Percentiles rank a stretch among this genome's conserved stretches.
These are phyloP conservation scores for Meloe dianella DNA, from an alignment of 2,888 invertebrate species.

Conservation along the genomic window DNA sequence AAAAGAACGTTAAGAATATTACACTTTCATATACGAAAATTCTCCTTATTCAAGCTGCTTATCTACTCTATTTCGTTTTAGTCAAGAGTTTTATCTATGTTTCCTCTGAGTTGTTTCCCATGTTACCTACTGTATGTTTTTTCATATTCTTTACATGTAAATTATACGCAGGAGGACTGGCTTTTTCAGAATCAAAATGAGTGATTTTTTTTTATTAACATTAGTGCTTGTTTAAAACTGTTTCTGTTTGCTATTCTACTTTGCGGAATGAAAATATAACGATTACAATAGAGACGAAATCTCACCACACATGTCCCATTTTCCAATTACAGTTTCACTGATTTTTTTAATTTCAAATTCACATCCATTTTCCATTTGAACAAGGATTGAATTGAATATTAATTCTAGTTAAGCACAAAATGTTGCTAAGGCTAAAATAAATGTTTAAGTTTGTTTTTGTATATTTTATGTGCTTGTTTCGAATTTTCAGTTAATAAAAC, in stretches of 20 bases:
- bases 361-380: background rate
- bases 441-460: no score
- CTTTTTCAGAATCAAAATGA: no score
- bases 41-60: background rate
- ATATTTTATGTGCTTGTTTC: no score
- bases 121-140: background rate
- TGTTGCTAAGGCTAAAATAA: no score
- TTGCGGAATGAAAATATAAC: no score
- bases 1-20: background rate
- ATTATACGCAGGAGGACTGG: background rate
- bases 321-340: background rate
- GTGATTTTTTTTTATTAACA: no score
- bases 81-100: background rate
- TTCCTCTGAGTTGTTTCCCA: background rate
- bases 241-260: no score
- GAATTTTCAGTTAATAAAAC: no score
- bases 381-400: background rate
- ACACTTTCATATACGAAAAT: background rate
- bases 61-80: background rate
- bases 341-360: background rate
- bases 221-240: no score
- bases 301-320: background rate
- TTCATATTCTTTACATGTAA: background rate
- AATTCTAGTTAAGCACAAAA: background rate
- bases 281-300: no score